phyloP scores from a whole-genome alignment of 1,140 invertebrate genomes.

The Drosophila persimilis region DNA sequence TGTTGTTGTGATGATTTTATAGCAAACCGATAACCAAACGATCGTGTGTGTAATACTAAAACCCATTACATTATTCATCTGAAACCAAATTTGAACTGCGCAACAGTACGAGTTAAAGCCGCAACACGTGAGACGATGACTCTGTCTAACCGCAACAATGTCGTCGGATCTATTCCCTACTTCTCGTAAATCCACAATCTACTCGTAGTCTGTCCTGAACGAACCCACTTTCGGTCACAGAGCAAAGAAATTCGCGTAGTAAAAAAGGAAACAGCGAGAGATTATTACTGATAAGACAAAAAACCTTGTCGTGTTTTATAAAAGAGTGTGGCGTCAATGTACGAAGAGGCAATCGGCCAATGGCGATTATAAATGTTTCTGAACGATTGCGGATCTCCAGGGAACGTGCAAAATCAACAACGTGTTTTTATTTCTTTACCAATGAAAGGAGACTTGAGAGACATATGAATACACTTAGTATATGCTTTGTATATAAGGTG shows the following conservation, averaged over 20 bases:
- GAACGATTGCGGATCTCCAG: slow-evolving; percentile 17
- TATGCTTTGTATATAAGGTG: too few species aligned
- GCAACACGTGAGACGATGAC: slow-evolving; percentile 44
- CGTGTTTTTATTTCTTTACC: not conserved
- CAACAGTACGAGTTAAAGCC: slow-evolving; percentile 6
- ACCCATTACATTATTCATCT: slow-evolving; percentile 5
- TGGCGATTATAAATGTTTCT: slow-evolving; percentile 23
- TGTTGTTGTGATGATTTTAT: too few species aligned
- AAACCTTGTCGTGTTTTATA: not conserved
- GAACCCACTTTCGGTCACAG: not conserved
- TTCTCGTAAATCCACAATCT: slow-evolving; percentile 12
- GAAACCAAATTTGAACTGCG: slow-evolving; percentile 43
- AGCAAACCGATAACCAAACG: too few species aligned
- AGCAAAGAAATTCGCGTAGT: slow-evolving; percentile 13
- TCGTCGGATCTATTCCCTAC: not conserved
- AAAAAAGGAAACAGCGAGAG: slow-evolving; percentile 9
- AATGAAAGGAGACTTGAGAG: not conserved
- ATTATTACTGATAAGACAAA: slow-evolving; percentile 21
- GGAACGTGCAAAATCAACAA: slow-evolving; percentile 18
- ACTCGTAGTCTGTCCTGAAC: slow-evolving; percentile 1
- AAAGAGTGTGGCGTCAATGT: slow-evolving; percentile 24
- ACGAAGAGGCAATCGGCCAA: slow-evolving; percentile 33
- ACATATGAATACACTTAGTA: too few species aligned
- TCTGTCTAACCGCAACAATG: slow-evolving; percentile 34
- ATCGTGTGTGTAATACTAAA: too few species aligned